These are phyloP conservation scores for Thunnus maccoyii DNA, from an alignment of 2,113 vertebrate species.

Conservation along the genomic window DNA sequence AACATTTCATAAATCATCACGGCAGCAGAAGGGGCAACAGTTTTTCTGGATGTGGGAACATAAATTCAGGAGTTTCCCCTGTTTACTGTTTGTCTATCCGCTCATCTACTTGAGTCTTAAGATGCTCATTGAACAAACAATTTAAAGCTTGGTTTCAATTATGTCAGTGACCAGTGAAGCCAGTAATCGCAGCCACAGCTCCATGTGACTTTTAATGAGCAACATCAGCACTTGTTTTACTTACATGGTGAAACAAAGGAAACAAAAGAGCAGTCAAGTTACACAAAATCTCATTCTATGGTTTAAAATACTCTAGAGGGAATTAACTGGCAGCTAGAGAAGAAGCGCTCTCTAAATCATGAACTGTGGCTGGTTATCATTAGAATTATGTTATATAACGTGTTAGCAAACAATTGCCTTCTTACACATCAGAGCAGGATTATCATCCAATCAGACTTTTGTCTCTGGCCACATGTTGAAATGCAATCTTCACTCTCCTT, in stretches of 20 bases:
- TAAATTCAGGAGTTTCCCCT: slow-evolving; percentile 36
- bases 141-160: slow-evolving; percentile 31
- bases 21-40: background rate
- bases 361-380: background rate
- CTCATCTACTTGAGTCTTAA: background rate
- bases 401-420: background rate
- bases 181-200: slow-evolving; percentile 27
- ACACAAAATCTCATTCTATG: background rate
- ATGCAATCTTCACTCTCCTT: background rate
- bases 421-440: background rate
- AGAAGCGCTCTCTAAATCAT: background rate
- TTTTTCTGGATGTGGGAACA: slow-evolving; percentile 15
- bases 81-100: slow-evolving; percentile 43
- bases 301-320: background rate
- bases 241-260: background rate
- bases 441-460: background rate
- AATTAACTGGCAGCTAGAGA: background rate
- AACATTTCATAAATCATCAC: slow-evolving; percentile 52
- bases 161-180: slow-evolving; percentile 19
- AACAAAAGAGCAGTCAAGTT: slow-evolving; percentile 1
- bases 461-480: background rate
- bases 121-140: slow-evolving; percentile 39
- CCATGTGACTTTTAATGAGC: slow-evolving; percentile 50
- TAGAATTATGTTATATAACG: background rate
- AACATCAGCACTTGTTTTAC: slow-evolving; percentile 7